phyloP scores from a whole-genome alignment of 2,888 invertebrate genomes.

The Coleophora deauratella region DNA sequence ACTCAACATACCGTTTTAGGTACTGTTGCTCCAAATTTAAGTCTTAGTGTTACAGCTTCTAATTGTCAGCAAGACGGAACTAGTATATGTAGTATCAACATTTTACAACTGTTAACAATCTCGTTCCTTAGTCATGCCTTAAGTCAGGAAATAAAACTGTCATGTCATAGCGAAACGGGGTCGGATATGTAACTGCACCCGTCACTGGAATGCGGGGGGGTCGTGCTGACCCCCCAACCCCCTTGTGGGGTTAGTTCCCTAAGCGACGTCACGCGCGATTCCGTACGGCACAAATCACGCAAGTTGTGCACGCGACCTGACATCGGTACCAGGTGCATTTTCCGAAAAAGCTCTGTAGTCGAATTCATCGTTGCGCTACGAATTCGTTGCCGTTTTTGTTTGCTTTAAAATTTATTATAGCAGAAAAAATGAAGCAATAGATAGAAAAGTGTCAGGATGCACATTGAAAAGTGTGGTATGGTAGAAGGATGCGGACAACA shows the following conservation, averaged over 20 bases:
- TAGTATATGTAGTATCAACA: too few relatives aligned
- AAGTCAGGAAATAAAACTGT: slow-evolving; percentile 53
- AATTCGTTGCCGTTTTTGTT: slow-evolving; percentile 17
- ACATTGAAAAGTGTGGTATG: neutral
- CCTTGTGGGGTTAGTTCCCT: slow-evolving; percentile 38
- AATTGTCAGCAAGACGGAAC: too few relatives aligned
- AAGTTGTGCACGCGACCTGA: slow-evolving; percentile 52
- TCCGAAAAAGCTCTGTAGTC: slow-evolving; percentile 21
- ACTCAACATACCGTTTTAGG: too few relatives aligned
- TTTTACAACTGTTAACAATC: too few relatives aligned
- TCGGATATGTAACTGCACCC: slow-evolving; percentile 61
- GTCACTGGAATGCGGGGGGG: slow-evolving; percentile 51
- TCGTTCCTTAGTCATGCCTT: too few relatives aligned
- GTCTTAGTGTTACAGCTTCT: too few relatives aligned
- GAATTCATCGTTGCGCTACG: slow-evolving; percentile 5
- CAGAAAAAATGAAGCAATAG: slow-evolving; percentile 20
- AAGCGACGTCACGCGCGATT: slow-evolving; percentile 62
- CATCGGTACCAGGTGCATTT: slow-evolving; percentile 25
- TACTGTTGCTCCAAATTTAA: too few relatives aligned
- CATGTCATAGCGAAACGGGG: slow-evolving; percentile 62
- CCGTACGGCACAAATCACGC: slow-evolving; percentile 65
- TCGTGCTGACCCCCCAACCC: slow-evolving; percentile 38
- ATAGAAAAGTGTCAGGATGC: neutral
- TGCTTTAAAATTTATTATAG: fast-evolving
- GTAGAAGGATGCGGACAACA: slow-evolving; percentile 20